phyloP scores from a whole-genome alignment of 2,113 vertebrate genomes.

The Prinia subflava region DNA sequence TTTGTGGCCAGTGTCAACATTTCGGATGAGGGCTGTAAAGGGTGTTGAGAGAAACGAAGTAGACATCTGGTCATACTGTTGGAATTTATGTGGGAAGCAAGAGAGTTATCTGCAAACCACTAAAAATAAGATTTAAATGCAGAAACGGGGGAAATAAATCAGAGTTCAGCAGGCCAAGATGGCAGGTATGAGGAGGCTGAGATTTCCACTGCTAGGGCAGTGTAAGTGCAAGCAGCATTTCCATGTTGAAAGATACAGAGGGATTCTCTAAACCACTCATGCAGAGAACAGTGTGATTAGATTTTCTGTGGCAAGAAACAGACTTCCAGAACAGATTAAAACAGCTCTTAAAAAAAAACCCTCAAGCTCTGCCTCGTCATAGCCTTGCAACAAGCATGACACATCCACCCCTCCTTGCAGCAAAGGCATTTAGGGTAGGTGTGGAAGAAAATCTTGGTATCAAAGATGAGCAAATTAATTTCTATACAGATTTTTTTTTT shows the following conservation, averaged over 20 bases:
- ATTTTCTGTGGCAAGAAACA: background rate
- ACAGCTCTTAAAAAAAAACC: background rate
- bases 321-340: background rate
- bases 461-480: background rate
- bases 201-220: background rate
- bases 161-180: background rate
- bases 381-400: background rate
- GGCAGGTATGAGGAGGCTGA: background rate
- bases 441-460: background rate
- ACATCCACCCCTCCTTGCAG: background rate
- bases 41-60: background rate
- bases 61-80: conserved; percentile 48
- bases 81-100: conserved; percentile 52
- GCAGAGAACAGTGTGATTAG: background rate
- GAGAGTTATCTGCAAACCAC: conserved; percentile 7
- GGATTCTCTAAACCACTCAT: background rate
- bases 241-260: background rate
- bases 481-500: background rate
- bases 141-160: background rate
- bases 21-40: background rate
- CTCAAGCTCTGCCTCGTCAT: background rate
- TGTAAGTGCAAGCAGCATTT: background rate
- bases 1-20: background rate
- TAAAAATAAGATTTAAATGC: background rate
- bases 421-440: background rate